These are phyloP conservation scores for Rhodeus uyekii DNA, from an alignment of 2,797 vertebrate species.

Conservation along the genomic window DNA sequence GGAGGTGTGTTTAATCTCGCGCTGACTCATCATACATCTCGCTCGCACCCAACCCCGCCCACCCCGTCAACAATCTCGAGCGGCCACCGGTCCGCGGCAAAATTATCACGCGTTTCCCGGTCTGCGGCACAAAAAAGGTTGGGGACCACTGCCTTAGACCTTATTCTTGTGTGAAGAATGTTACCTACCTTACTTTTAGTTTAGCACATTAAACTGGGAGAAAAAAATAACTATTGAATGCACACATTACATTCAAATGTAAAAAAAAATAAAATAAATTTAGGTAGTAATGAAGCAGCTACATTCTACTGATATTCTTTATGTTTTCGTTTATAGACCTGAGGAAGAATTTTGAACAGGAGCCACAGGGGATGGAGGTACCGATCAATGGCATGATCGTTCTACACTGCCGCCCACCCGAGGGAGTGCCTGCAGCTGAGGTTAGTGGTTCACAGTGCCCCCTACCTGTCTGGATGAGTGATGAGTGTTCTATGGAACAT, in stretches of 20 bases:
- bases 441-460: conserved; percentile 70
- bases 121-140: too few species aligned
- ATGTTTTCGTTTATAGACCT: conserved; percentile 78
- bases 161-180: too few species aligned
- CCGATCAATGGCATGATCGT: conserved; percentile 97
- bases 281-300: not conserved
- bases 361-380: conserved; percentile 93
- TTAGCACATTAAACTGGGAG: not conserved
- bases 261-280: too few species aligned
- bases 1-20: too few species aligned
- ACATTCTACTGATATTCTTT: not conserved
- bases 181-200: not conserved
- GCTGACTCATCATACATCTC: too few species aligned
- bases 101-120: too few species aligned
- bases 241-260: not conserved
- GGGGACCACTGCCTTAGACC: too few species aligned
- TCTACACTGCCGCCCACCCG: conserved; percentile 92
- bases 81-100: too few species aligned
- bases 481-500: not conserved
- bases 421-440: conserved; percentile 92
- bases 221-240: not conserved
- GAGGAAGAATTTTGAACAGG: conserved; percentile 96
- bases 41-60: too few species aligned
- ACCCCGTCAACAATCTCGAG: too few species aligned
- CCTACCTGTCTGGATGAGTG: not conserved